These are phyloP conservation scores for Aethina tumida DNA, from an alignment of 1,140 invertebrate genomes.

Conservation along the genomic window DNA sequence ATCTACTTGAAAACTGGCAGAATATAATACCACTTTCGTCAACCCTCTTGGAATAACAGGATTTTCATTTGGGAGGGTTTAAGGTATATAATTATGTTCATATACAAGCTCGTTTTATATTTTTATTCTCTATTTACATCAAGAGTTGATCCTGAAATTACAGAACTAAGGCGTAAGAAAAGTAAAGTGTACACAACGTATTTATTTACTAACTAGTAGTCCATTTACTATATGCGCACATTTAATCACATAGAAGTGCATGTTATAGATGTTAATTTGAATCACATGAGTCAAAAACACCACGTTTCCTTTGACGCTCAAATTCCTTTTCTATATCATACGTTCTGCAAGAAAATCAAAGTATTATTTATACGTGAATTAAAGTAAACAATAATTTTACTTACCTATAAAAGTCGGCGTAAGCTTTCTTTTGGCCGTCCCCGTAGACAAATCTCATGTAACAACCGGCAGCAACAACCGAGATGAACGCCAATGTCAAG, in stretches of 20 bases:
- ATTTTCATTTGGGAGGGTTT: too few relatives aligned
- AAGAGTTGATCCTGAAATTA: not conserved
- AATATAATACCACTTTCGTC: too few relatives aligned
- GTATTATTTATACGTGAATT: not conserved
- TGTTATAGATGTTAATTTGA: slow-evolving; percentile 7
- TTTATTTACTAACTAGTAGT: not conserved
- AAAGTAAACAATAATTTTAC: slow-evolving; percentile 2
- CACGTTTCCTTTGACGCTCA: slow-evolving; percentile 43
- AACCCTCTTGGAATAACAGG: too few relatives aligned
- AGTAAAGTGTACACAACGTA: not conserved
- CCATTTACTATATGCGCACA: not conserved
- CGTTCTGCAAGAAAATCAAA: slow-evolving; percentile 36
- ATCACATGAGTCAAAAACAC: slow-evolving; percentile 43
- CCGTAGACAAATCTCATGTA: slow-evolving; percentile 40
- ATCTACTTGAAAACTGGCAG: too few relatives aligned
- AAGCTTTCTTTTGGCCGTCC: slow-evolving; percentile 45
- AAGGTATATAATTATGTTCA: too few relatives aligned
- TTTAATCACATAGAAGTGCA: not conserved
- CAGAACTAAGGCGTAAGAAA: not conserved
- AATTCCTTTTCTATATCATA: slow-evolving; percentile 49
- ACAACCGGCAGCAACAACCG: slow-evolving; percentile 35
- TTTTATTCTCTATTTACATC: slow-evolving; percentile 1
- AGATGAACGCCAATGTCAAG: slow-evolving; percentile 36
- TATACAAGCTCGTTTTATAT: too few relatives aligned
- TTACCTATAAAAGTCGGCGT: slow-evolving; percentile 60